Conservation (phyloP, 2,888 invertebrate genomes). For the Cryptus armator region DNA sequence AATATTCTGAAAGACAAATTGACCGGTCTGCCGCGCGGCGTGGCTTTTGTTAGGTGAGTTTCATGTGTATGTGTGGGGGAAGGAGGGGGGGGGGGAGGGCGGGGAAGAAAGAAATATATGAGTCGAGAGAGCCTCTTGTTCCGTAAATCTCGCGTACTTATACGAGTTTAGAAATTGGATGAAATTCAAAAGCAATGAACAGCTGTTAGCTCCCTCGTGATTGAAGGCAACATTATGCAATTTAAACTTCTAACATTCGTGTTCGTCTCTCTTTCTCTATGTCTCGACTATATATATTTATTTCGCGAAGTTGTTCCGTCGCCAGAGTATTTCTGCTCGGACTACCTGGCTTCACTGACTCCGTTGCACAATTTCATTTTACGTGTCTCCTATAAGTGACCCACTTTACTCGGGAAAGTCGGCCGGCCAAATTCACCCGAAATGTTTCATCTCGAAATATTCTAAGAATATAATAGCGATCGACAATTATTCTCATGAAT, state of each 20-base stretch:
- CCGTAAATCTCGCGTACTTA: conserved; percentile 23
- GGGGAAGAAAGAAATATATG: neutral
- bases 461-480: conserved; percentile 18
- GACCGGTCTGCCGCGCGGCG: conserved; percentile 94
- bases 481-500: neutral
- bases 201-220: conserved; percentile 68
- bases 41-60: conserved; percentile 95
- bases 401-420: conserved; percentile 70
- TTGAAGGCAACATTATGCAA: conserved; percentile 74
- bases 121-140: neutral
- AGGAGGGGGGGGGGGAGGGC: neutral
- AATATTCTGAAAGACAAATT: conserved; percentile 95
- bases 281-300: conserved; percentile 71
- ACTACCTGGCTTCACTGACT: conserved; percentile 71
- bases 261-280: conserved; percentile 43
- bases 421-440: conserved; percentile 52
- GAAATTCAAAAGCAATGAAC: conserved; percentile 73
- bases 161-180: conserved; percentile 73
- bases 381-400: conserved; percentile 73
- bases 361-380: conserved; percentile 78
- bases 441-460: conserved; percentile 20
- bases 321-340: conserved; percentile 80
- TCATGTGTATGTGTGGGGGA: conserved; percentile 25
- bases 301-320: conserved; percentile 71
- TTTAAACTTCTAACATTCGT: conserved; percentile 44